Evolutionary conservation across 2,113 vertebrate genomes (phyloP).

Genomic region (Prinia subflava): DNA sequence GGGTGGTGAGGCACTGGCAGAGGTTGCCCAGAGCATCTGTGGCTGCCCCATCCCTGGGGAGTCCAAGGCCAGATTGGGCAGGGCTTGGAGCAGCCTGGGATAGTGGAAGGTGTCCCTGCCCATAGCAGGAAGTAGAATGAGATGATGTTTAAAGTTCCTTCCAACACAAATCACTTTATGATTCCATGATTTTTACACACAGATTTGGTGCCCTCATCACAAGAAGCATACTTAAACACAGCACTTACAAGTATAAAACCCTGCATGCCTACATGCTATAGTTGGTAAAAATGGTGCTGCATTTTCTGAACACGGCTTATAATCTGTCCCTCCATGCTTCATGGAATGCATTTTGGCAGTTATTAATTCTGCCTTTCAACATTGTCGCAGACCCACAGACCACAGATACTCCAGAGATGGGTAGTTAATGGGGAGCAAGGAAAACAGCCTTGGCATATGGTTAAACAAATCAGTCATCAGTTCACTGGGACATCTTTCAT

Average conservation of each 20-base stretch:
- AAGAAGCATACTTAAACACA: fast-evolving
- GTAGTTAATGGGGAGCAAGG: not conserved
- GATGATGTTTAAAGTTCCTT: not conserved
- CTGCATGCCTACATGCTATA: fast-evolving
- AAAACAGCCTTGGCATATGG: not conserved
- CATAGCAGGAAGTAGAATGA: not conserved
- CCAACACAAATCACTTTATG: not conserved
- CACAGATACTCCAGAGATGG: not conserved
- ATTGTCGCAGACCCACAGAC: not conserved
- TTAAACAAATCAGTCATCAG: slow-evolving; percentile 16
- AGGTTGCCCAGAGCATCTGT: not conserved
- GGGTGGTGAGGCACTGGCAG: not conserved
- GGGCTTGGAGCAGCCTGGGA: not conserved
- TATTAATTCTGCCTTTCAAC: not conserved
- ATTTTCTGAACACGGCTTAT: not conserved
- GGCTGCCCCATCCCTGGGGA: not conserved
- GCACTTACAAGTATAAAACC: not conserved
- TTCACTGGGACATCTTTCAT: not conserved
- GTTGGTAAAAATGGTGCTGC: not conserved
- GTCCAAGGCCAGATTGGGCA: fast-evolving
- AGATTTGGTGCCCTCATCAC: not conserved
- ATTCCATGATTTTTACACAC: not conserved
- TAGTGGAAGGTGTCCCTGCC: not conserved
- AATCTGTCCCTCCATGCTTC: not conserved
- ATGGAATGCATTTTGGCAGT: not conserved